Conservation (phyloP, 1,140 invertebrate genomes). For the Tetragonula clypearis region DNA sequence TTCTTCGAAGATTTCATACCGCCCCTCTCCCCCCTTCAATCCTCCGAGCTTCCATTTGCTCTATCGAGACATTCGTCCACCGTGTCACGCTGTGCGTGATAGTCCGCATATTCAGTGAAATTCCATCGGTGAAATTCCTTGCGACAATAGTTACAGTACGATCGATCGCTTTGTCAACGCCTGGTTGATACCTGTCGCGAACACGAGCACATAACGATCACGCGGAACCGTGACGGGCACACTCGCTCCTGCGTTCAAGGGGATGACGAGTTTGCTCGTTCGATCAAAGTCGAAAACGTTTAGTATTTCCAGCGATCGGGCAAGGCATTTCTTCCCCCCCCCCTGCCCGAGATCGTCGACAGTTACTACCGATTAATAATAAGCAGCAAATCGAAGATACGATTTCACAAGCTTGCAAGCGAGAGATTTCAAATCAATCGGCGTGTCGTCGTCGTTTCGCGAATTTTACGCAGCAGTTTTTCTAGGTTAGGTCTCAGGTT, state of each 20-base stretch:
- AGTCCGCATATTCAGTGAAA: neutral
- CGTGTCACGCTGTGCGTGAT: neutral
- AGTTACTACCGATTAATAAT: too few species aligned
- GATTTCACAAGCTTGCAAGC: too few species aligned
- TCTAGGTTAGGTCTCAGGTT: too few species aligned
- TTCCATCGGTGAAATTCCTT: conserved; percentile 1
- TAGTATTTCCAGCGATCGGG: too few species aligned
- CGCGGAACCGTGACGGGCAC: neutral
- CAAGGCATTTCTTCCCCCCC: too few species aligned
- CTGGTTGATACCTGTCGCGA: conserved; percentile 28
- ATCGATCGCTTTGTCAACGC: conserved; percentile 24
- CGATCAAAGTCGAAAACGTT: neutral
- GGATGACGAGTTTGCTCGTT: neutral
- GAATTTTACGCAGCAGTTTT: neutral
- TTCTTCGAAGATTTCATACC: neutral
- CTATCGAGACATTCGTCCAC: conserved; percentile 1
- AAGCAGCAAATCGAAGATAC: too few species aligned
- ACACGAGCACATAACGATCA: conserved; percentile 10
- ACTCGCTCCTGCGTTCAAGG: neutral
- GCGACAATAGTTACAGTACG: neutral
- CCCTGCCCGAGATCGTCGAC: too few species aligned
- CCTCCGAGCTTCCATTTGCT: neutral
- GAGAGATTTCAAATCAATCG: neutral
- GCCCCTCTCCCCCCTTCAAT: neutral
- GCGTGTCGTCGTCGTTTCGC: neutral